Conservation (phyloP, 2,113 vertebrate species). For the Actenoides hombroni region DNA sequence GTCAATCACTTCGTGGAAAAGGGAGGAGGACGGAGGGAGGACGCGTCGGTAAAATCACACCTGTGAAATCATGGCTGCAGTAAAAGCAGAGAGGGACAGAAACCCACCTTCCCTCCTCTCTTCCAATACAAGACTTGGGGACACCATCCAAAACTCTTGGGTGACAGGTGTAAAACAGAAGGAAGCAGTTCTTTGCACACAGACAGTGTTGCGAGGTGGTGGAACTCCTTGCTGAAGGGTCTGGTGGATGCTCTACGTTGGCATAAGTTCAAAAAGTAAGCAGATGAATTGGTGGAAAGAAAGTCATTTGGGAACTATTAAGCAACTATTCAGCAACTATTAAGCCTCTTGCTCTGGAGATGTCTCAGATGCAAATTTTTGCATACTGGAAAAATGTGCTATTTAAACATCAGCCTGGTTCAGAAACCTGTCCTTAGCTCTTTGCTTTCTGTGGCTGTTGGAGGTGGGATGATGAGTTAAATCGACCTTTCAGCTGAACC, state of each 20-base stretch:
- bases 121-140: background rate
- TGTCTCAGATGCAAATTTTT: background rate
- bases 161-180: background rate
- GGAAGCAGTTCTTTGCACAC: accelerated
- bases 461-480: background rate
- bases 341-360: background rate
- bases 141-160: background rate
- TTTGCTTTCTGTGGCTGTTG: background rate
- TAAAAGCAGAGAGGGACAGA: background rate
- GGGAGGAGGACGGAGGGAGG: background rate
- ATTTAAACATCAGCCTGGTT: background rate
- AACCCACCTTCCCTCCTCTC: background rate
- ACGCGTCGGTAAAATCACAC: background rate
- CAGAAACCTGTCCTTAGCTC: background rate
- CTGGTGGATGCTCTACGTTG: background rate
- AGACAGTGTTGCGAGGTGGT: background rate
- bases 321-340: background rate
- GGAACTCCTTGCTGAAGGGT: background rate
- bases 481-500: background rate
- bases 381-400: background rate
- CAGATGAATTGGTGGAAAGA: background rate
- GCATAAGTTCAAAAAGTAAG: background rate
- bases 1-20: background rate
- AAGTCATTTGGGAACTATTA: background rate
- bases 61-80: background rate